phyloP scores from a whole-genome alignment of 1,140 invertebrate species.

The Drosophila ohnishii region DNA sequence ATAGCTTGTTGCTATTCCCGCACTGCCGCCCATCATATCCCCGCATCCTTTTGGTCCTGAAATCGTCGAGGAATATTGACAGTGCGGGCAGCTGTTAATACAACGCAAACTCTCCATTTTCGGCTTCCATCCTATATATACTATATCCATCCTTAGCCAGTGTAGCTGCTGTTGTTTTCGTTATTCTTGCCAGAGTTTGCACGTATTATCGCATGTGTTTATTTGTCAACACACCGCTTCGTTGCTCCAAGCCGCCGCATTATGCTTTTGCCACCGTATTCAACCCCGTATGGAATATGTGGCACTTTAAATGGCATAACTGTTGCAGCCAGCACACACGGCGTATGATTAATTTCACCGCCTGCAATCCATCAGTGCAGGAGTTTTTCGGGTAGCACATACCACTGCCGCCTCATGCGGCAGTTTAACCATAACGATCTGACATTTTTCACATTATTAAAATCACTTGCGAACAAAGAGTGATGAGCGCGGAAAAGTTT shows the following conservation, averaged over 20 bases:
- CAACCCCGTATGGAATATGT: conserved; percentile 1
- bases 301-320: conserved; percentile 54
- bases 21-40: background rate
- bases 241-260: background rate
- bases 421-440: conserved; percentile 61
- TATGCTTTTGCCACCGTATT: conserved; percentile 1
- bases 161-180: conserved; percentile 24
- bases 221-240: conserved; percentile 64
- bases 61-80: conserved; percentile 51
- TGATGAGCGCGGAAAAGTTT: conserved; percentile 42
- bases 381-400: conserved; percentile 32
- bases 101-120: conserved; percentile 50
- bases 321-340: conserved; percentile 42
- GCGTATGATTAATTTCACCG: conserved; percentile 71
- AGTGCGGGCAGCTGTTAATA: conserved; percentile 63
- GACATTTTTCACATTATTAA: conserved; percentile 76
- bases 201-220: conserved; percentile 73
- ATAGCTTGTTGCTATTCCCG: conserved; percentile 30
- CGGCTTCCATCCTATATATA: conserved; percentile 13
- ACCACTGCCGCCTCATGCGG: conserved; percentile 33
- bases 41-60: conserved; percentile 13
- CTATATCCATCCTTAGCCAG: conserved; percentile 6
- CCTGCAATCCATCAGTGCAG: conserved; percentile 52
- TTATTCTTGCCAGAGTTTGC: conserved; percentile 60
- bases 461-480: conserved; percentile 58